phyloP scores from a whole-genome alignment of 2,797 vertebrate genomes.

The Neomorphus geoffroyi region DNA sequence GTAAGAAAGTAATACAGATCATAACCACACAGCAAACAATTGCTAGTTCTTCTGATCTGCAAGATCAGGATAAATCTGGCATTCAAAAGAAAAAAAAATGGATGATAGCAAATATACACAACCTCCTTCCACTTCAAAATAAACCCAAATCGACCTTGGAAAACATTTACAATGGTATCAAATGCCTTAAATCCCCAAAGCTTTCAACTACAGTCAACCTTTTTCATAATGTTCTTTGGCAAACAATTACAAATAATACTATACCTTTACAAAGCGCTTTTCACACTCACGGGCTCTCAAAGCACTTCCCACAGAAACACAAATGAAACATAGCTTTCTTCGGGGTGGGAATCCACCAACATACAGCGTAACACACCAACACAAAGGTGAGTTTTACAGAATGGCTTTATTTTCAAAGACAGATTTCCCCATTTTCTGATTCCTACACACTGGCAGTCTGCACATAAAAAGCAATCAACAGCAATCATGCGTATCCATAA shows the following conservation, averaged over 20 bases:
- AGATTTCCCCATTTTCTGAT: not conserved
- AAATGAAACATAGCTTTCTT: not conserved
- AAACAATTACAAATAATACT: not conserved
- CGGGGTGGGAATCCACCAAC: not conserved
- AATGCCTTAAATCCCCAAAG: not conserved
- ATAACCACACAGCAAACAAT: not conserved
- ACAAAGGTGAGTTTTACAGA: not conserved
- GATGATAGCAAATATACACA: not conserved
- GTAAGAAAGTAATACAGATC: not conserved
- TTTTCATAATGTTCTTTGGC: not conserved
- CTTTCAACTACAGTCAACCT: not conserved
- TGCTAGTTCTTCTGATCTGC: not conserved
- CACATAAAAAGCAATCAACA: not conserved
- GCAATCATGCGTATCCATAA: not conserved
- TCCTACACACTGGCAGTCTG: not conserved
- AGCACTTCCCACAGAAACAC: not conserved
- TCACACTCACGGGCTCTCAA: not conserved
- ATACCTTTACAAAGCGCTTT: not conserved
- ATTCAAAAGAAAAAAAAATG: not conserved
- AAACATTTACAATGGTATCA: not conserved
- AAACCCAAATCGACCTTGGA: not conserved
- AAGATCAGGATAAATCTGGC: not conserved
- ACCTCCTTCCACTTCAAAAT: not conserved
- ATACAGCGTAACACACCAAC: accelerated
- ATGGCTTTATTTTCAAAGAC: not conserved